Evolutionary conservation across 92 coral and sea anemone genomes (phyloP).

Genomic region (Epizoanthus illoricatus): DNA sequence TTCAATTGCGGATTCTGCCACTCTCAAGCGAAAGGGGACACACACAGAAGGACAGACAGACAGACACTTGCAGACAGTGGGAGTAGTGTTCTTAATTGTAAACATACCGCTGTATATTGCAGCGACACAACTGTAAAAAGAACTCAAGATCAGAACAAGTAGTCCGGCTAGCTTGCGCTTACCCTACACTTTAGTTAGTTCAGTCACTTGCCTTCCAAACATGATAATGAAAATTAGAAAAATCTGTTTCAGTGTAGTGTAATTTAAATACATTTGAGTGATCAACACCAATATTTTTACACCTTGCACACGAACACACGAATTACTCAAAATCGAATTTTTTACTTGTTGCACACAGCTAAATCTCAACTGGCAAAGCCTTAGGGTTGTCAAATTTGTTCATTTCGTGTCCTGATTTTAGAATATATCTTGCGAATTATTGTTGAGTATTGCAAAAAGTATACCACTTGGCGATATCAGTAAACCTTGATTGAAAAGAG

Average conservation of each 20-base stretch:
- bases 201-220: no score
- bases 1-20: no score
- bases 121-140: no score
- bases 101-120: not conserved
- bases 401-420: not conserved
- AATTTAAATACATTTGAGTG: not conserved
- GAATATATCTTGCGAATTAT: not conserved
- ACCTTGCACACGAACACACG: not conserved
- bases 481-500: conserved; percentile 4
- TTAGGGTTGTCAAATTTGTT: no score
- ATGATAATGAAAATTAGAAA: no score
- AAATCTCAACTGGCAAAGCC: no score
- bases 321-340: not conserved
- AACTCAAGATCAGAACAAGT: no score
- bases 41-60: no score
- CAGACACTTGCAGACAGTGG: no score
- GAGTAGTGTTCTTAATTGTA: not conserved
- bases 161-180: no score
- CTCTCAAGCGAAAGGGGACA: not conserved
- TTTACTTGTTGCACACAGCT: not conserved
- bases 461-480: not conserved
- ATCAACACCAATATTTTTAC: not conserved
- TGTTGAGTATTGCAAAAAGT: not conserved
- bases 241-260: not conserved
- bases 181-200: no score